A percentile compares a stretch with the other conserved stretches of the same genome.
These are phyloP conservation scores for Ceryle rudis DNA, from an alignment of 2,797 vertebrate species.

Conservation along the genomic window DNA sequence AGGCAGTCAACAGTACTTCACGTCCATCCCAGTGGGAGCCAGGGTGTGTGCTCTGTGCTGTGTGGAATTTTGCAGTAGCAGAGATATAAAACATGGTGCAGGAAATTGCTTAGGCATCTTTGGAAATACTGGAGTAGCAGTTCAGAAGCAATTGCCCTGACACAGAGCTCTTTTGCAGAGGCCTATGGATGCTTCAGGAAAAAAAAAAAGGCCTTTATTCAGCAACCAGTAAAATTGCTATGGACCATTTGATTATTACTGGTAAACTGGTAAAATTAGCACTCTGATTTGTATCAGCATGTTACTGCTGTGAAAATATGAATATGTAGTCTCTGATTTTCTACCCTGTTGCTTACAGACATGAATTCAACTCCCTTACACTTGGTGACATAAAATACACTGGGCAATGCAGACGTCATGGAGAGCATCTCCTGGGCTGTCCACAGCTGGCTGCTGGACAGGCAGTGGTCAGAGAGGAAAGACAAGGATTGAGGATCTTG, in stretches of 20 bases:
- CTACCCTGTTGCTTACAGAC: not conserved
- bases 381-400: not conserved
- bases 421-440: not conserved
- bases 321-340: not conserved
- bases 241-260: not conserved
- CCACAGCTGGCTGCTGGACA: not conserved
- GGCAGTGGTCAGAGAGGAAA: not conserved
- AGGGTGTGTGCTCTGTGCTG: not conserved
- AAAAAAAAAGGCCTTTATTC: not conserved
- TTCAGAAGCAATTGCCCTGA: not conserved
- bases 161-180: not conserved
- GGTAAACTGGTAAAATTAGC: not conserved
- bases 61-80: not conserved
- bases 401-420: fast-evolving
- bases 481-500: not conserved
- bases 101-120: not conserved
- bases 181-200: not conserved
- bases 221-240: not conserved
- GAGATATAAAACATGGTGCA: not conserved
- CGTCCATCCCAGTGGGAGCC: not conserved
- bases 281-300: not conserved
- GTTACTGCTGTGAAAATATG: not conserved
- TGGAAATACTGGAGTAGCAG: not conserved
- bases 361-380: not conserved
- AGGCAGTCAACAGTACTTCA: not conserved